Evolutionary conservation across 2,797 vertebrate species (phyloP).

Genomic region (Pseudocheirus occidentalis): DNA sequence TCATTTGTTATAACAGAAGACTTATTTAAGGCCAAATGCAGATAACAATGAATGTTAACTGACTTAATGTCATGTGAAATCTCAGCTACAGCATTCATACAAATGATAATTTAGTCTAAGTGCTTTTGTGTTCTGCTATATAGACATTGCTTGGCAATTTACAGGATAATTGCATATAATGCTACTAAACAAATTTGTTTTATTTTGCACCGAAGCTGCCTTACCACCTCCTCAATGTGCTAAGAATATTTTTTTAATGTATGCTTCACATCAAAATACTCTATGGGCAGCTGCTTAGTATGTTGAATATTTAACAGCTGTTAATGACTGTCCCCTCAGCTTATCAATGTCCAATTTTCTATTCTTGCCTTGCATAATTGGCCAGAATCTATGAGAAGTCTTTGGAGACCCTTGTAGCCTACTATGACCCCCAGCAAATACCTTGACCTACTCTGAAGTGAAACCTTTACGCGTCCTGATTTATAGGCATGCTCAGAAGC

Average conservation of each 20-base stretch:
- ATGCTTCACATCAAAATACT: conserved; percentile 22
- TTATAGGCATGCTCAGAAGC: conserved; percentile 14
- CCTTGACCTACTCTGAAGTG: conserved; percentile 36
- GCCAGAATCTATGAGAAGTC: conserved; percentile 83
- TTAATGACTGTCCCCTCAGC: conserved; percentile 58
- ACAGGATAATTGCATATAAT: conserved; percentile 65
- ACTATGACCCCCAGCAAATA: conserved; percentile 42
- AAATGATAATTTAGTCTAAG: conserved; percentile 72
- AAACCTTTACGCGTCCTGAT: conserved; percentile 77
- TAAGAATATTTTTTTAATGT: conserved; percentile 60
- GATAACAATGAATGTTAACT: conserved; percentile 71
- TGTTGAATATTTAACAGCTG: conserved; percentile 60
- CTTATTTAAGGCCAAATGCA: conserved; percentile 73
- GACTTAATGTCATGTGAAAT: conserved; percentile 76
- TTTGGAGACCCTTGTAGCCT: conserved; percentile 77
- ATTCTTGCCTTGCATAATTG: conserved; percentile 79
- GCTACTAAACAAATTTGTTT: conserved; percentile 73
- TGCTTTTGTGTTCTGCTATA: conserved; percentile 65
- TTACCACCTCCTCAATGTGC: conserved; percentile 52
- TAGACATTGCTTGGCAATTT: conserved; percentile 74
- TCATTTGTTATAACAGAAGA: conserved; percentile 69
- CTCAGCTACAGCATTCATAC: conserved; percentile 66
- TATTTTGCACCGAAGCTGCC: conserved; percentile 64
- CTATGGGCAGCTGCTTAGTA: conserved; percentile 45
- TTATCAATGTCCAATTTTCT: conserved; percentile 81